phyloP scores from a whole-genome alignment of 2,797 vertebrate species.

The Cynodonichthys magdalenae region DNA sequence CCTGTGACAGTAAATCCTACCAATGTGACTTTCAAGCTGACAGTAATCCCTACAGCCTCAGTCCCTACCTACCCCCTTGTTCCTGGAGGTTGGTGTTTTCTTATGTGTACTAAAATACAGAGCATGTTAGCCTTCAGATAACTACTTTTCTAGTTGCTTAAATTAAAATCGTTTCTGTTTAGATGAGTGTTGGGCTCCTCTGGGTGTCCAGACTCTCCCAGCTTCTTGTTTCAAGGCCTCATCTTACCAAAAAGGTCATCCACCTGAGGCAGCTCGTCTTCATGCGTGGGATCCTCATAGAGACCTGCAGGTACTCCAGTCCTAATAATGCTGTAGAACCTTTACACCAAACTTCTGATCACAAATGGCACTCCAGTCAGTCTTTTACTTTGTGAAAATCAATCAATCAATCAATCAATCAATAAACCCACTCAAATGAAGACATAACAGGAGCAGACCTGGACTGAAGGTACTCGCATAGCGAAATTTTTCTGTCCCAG shows the following conservation, averaged over 20 bases:
- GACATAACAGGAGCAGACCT: too few species aligned
- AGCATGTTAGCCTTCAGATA: background rate
- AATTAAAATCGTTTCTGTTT: slow-evolving; percentile 6
- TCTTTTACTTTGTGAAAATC: background rate
- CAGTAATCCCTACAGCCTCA: slow-evolving; percentile 50
- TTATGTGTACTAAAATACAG: background rate
- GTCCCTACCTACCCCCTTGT: slow-evolving; percentile 81
- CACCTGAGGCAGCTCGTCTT: slow-evolving; percentile 72
- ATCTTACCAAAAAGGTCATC: slow-evolving; percentile 72
- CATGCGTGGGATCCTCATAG: slow-evolving; percentile 46
- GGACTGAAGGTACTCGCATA: too few species aligned
- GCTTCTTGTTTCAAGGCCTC: slow-evolving; percentile 79
- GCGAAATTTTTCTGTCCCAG: too few species aligned
- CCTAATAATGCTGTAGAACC: background rate
- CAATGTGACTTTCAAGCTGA: slow-evolving; percentile 53
- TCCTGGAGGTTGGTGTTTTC: slow-evolving; percentile 70
- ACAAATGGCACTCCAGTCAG: too few species aligned
- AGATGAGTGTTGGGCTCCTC: slow-evolving; percentile 86
- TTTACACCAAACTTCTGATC: background rate
- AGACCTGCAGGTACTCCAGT: slow-evolving; percentile 68
- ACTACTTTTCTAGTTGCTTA: background rate
- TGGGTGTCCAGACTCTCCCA: slow-evolving; percentile 81
- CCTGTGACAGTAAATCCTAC: slow-evolving; percentile 50
- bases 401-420: too few species aligned
- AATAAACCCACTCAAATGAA: too few species aligned